Evolutionary conservation across 2,113 vertebrate species (phyloP).

Genomic region (Podilymbus podiceps): DNA sequence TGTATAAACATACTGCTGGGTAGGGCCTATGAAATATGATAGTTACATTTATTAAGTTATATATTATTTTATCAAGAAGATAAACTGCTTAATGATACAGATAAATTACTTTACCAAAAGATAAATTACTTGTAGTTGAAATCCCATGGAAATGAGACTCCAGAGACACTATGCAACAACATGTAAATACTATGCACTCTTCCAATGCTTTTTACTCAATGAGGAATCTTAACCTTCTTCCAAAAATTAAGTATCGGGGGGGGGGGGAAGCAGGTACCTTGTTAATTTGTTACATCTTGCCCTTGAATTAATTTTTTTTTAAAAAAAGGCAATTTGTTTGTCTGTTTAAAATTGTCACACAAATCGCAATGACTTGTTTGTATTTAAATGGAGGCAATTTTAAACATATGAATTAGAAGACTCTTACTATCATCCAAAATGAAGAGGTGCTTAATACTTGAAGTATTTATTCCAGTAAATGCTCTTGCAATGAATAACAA

Average conservation of each 20-base stretch:
- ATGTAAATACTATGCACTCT: background rate
- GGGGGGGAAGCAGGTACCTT: too few species aligned
- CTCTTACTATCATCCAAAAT: background rate
- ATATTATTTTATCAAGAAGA: background rate
- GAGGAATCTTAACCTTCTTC: background rate
- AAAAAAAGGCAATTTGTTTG: background rate
- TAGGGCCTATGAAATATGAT: background rate
- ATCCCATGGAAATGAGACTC: background rate
- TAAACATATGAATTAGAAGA: background rate
- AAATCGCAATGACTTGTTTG: background rate
- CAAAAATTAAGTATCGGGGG: background rate
- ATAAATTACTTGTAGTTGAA: background rate
- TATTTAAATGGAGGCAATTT: background rate
- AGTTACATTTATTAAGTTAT: background rate
- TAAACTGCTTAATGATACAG: background rate
- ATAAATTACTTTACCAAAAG: background rate
- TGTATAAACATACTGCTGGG: background rate
- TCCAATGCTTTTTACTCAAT: background rate
- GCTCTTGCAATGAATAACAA: background rate
- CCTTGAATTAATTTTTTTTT: background rate
- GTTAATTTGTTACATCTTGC: background rate
- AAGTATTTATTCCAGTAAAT: background rate
- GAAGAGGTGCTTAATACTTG: background rate
- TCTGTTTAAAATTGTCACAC: background rate
- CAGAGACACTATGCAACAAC: background rate